Base-by-base conservation (phyloP, 2,888 invertebrate genomes). In the Erebia ligea region DNA sequence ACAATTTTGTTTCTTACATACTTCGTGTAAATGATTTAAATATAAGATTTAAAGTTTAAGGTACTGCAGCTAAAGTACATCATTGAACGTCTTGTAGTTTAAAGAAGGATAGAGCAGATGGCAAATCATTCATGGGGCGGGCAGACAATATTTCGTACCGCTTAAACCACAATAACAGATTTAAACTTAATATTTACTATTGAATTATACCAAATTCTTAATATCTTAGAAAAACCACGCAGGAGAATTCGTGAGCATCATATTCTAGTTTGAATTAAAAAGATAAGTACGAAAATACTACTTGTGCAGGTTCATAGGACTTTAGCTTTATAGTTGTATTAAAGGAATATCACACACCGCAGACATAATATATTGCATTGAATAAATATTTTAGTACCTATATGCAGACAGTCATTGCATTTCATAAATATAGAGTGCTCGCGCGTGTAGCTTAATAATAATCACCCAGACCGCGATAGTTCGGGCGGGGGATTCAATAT, bases 1-100 rank as follows among this genome's bases (percentile, higher is more conserved):
- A 67, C 67, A 67, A 67, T 67, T 67, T 48, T 58, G 25, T 58
- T 17, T 17, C 67, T 67, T 50, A 34, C 48, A 67, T 48, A 58
- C 58, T 25, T 67, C 45, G n/a, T 11, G 1, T 40, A 8, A 6
- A n/a, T 34, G 64, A 25, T n/a, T 63, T 50, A 50, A 34, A 63
- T 48, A 25, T 40, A 21, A 48, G 62, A 21, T 48, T 48, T 48
- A 11, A 21, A 19, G 11, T 19, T 13, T 5, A 21, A 40, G 17
- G 57, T 13, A 21, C 56, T 21, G 9, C 57, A 45, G 11, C 42
- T 45, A 13, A 13, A 13, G 11, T 13, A 45, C 13, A 45, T 45
- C 1, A 11, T 34, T 34, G 13, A 45, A 11, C 45, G 11, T 9
- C 42, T 42, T 42, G 9, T 2, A 42, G 42, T 42, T 42, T 11